These are phyloP conservation scores for Xylota segnis DNA, from an alignment of 2,888 invertebrate species.

Conservation along the genomic window DNA sequence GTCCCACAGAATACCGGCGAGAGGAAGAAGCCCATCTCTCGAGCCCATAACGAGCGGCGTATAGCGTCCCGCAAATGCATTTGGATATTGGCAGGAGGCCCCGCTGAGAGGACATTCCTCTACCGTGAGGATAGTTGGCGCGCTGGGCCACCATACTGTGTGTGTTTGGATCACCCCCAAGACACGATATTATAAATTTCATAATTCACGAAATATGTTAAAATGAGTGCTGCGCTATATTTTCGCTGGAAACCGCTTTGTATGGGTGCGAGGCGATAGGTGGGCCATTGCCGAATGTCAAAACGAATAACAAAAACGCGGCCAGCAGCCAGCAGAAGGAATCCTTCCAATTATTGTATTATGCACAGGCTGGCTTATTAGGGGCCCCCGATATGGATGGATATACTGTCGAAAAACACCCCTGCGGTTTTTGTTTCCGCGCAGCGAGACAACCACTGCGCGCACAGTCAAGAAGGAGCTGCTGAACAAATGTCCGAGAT, in stretches of 20 bases:
- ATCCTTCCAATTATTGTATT: conserved; percentile 76
- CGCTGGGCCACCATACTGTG: conserved; percentile 71
- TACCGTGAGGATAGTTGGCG: conserved; percentile 59
- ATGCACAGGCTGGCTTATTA: conserved; percentile 68
- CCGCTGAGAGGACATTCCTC: conserved; percentile 75
- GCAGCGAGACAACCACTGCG: conserved; percentile 77
- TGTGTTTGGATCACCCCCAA: conserved; percentile 77
- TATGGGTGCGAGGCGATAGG: conserved; percentile 76
- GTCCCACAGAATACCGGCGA: conserved; percentile 52
- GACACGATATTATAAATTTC: conserved; percentile 77
- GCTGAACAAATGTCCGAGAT: conserved; percentile 76
- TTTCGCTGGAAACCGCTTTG: conserved; percentile 75
- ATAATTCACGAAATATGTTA: conserved; percentile 77
- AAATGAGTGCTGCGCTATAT: conserved; percentile 76
- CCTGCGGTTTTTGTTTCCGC: conserved; percentile 77
- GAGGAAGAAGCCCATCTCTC: conserved; percentile 49
- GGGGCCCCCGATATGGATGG: conserved; percentile 70
- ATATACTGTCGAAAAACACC: conserved; percentile 76
- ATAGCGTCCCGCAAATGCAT: conserved; percentile 49
- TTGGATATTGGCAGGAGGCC: conserved; percentile 74
- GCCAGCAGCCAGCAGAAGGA: conserved; percentile 24
- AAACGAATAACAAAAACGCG: conserved; percentile 72
- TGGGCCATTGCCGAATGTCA: conserved; percentile 76
- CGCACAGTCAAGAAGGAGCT: conserved; percentile 75
- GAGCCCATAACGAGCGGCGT: conserved; percentile 68